phyloP scores from a whole-genome alignment of 2,113 vertebrate genomes.

The Syngnathoides biaculeatus region DNA sequence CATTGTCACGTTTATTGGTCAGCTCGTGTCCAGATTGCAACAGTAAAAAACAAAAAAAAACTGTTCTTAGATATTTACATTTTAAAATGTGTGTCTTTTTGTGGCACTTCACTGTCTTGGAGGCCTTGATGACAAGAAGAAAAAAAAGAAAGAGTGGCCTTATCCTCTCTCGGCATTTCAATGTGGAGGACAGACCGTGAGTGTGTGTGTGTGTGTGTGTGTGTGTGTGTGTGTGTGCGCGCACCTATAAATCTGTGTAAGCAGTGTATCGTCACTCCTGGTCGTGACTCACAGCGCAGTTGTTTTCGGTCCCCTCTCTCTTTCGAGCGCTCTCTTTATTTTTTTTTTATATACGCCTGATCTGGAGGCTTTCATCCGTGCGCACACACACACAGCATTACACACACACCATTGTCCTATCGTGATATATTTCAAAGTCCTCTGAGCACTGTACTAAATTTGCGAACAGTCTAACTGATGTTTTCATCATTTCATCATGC shows the following conservation, averaged over 20 bases:
- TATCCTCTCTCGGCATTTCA: slow-evolving; percentile 24
- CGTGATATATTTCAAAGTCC: neutral
- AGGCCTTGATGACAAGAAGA: slow-evolving; percentile 26
- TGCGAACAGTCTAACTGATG: neutral
- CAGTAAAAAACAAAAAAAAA: too few relatives aligned
- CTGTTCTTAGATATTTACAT: too few relatives aligned
- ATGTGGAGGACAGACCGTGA: slow-evolving; percentile 15
- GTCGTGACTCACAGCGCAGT: slow-evolving; percentile 56
- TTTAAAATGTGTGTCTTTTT: slow-evolving; percentile 1
- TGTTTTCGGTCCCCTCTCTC: slow-evolving; percentile 49
- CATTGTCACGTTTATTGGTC: neutral
- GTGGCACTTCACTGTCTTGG: slow-evolving; percentile 5
- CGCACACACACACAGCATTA: neutral
- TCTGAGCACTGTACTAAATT: neutral
- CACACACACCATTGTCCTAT: neutral
- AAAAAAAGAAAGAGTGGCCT: slow-evolving; percentile 6
- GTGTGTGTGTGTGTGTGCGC: too few relatives aligned
- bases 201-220: neutral
- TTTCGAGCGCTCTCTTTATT: slow-evolving; percentile 30
- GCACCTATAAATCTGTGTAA: slow-evolving; percentile 5
- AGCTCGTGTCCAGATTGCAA: neutral
- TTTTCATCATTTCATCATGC: neutral
- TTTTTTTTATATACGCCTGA: slow-evolving; percentile 59
- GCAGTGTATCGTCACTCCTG: slow-evolving; percentile 48
- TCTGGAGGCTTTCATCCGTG: slow-evolving; percentile 19